Evolutionary conservation across 2,113 vertebrate genomes (phyloP).

Genomic region (Hippopotamus amphibius): DNA sequence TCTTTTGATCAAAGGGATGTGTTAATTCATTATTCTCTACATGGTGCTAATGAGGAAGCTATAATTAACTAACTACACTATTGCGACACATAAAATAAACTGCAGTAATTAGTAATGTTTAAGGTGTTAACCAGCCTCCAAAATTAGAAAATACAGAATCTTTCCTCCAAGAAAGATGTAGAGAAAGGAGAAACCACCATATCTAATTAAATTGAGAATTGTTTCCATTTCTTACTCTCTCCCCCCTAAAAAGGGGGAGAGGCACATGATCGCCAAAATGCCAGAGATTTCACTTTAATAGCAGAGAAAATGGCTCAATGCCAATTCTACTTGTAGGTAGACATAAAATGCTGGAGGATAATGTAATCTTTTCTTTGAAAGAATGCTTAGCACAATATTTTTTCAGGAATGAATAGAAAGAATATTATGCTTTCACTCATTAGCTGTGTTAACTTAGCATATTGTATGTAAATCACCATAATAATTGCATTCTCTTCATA

Average conservation of each 20-base stretch:
- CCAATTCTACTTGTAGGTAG: constrained; percentile 69
- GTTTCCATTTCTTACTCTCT: not conserved
- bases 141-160: constrained; percentile 69
- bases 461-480: constrained; percentile 77
- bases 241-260: not conserved
- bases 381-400: constrained; percentile 77
- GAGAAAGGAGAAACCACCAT: not conserved
- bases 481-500: constrained; percentile 78
- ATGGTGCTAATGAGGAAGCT: constrained; percentile 85
- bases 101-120: constrained; percentile 86
- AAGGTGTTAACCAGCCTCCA: constrained; percentile 83
- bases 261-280: not conserved
- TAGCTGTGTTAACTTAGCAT: constrained; percentile 77
- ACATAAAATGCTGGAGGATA: constrained; percentile 12
- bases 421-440: constrained; percentile 69
- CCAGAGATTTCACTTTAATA: constrained; percentile 36
- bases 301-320: constrained; percentile 72
- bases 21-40: constrained; percentile 88
- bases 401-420: constrained; percentile 71
- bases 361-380: constrained; percentile 69
- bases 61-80: constrained; percentile 87
- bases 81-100: constrained; percentile 83
- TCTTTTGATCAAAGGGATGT: constrained; percentile 85
- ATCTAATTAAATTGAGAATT: constrained; percentile 50
- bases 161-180: constrained; percentile 51